Percentiles rank a stretch among this genome's conserved stretches.
Conservation (phyloP, 2,113 vertebrate species). For the Eubucco bourcierii region DNA sequence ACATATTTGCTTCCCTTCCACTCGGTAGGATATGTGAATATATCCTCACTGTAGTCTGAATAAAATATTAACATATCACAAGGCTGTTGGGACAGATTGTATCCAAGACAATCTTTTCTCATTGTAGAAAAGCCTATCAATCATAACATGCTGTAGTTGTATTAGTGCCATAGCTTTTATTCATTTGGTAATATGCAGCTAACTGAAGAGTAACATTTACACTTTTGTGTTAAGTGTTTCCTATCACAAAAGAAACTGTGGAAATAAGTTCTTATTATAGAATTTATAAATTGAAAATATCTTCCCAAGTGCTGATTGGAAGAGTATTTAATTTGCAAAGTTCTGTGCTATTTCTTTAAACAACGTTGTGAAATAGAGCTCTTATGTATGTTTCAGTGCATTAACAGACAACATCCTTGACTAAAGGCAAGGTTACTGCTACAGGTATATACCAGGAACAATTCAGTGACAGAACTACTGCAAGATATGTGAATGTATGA, state of each 20-base stretch:
- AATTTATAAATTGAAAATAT: slow-evolving; percentile 38
- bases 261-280: slow-evolving; percentile 11
- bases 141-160: slow-evolving; percentile 67
- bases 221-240: not conserved
- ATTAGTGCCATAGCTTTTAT: slow-evolving; percentile 71
- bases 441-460: not conserved
- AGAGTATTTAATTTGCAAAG: slow-evolving; percentile 49
- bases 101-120: slow-evolving; percentile 68
- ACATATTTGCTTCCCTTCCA: slow-evolving; percentile 11
- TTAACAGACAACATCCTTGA: not conserved
- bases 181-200: slow-evolving; percentile 38
- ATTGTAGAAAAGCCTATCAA: slow-evolving; percentile 70
- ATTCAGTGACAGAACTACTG: not conserved
- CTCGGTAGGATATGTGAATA: slow-evolving; percentile 56
- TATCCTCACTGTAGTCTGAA: slow-evolving; percentile 64
- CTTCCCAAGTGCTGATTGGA: slow-evolving; percentile 49
- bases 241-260: slow-evolving; percentile 46
- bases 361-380: not conserved
- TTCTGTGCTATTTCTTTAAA: not conserved
- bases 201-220: slow-evolving; percentile 4
- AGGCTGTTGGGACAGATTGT: slow-evolving; percentile 79
- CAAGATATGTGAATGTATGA: not conserved
- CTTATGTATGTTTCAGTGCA: not conserved
- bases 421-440: not conserved
- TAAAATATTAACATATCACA: slow-evolving; percentile 73